A percentile compares a stretch with the other conserved stretches of the same genome.
phyloP scores from a whole-genome alignment of 2,797 vertebrate species.

The Limnodromus scolopaceus region DNA sequence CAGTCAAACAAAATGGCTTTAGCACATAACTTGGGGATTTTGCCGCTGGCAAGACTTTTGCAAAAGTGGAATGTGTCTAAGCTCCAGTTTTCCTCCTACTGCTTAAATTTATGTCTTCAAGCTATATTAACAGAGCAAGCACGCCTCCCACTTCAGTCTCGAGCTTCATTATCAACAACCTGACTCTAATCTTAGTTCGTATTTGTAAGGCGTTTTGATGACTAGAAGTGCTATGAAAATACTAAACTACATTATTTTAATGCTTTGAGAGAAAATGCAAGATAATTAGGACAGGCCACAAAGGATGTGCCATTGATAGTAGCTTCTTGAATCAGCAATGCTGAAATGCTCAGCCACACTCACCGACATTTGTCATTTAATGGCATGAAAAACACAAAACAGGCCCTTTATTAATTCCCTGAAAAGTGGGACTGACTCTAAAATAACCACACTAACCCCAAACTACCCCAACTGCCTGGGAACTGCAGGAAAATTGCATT shows the following conservation, averaged over 20 bases:
- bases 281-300: conserved; percentile 31
- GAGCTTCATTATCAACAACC: neutral
- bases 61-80: neutral
- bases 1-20: neutral
- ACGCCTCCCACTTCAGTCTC: neutral
- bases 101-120: neutral
- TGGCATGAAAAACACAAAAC: neutral
- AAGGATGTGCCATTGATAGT: neutral
- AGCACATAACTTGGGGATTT: neutral
- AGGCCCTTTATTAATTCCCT: neutral
- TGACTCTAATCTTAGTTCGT: neutral
- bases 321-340: neutral
- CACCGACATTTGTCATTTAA: neutral
- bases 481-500: neutral
- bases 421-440: neutral
- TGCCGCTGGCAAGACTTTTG: neutral
- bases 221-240: neutral
- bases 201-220: neutral
- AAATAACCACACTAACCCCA: neutral
- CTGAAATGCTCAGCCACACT: neutral
- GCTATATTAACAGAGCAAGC: neutral
- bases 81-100: neutral
- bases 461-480: neutral
- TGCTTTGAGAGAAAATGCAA: neutral
- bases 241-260: neutral